A percentile compares a stretch with the other conserved stretches of the same genome.
Evolutionary conservation across 2,888 invertebrate genomes (phyloP).

Genomic region (Lamellibrachia satsuma): DNA sequence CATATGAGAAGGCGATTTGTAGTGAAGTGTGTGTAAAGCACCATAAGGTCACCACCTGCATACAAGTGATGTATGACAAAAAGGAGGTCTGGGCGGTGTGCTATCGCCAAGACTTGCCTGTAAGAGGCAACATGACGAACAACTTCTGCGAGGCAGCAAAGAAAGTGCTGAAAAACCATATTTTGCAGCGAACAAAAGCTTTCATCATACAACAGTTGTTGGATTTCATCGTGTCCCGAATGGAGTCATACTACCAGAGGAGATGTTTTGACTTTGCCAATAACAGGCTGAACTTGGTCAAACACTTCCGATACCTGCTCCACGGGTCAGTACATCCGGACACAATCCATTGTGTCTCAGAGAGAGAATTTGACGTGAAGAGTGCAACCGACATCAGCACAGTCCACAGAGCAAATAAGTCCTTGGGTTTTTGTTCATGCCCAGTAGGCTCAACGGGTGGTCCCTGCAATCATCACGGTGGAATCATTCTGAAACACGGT

Average conservation of each 20-base stretch:
- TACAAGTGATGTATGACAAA: background rate
- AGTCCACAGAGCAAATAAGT: background rate
- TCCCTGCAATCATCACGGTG: slow-evolving; percentile 22
- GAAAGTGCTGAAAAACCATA: slow-evolving; percentile 26
- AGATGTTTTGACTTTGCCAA: slow-evolving; percentile 7
- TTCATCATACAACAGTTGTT: slow-evolving; percentile 19
- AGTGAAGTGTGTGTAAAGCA: background rate
- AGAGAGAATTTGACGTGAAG: background rate
- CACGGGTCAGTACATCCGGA: background rate
- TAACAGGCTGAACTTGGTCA: background rate
- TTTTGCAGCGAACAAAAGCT: slow-evolving; percentile 19
- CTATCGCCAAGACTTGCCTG: slow-evolving; percentile 22
- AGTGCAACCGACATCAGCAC: background rate
- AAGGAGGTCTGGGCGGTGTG: background rate
- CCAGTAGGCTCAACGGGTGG: background rate
- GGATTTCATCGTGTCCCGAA: slow-evolving; percentile 18
- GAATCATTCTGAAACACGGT: too few relatives aligned
- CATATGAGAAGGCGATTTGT: background rate
- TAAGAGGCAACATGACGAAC: slow-evolving; percentile 28
- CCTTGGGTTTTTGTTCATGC: slow-evolving; percentile 7
- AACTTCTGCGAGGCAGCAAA: slow-evolving; percentile 30
- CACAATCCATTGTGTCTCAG: background rate
- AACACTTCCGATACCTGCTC: background rate
- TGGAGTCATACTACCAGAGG: background rate
- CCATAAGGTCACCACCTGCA: background rate